These are phyloP conservation scores for Forbesichthys agassizii DNA, from an alignment of 2,113 vertebrate genomes.

Conservation along the genomic window DNA sequence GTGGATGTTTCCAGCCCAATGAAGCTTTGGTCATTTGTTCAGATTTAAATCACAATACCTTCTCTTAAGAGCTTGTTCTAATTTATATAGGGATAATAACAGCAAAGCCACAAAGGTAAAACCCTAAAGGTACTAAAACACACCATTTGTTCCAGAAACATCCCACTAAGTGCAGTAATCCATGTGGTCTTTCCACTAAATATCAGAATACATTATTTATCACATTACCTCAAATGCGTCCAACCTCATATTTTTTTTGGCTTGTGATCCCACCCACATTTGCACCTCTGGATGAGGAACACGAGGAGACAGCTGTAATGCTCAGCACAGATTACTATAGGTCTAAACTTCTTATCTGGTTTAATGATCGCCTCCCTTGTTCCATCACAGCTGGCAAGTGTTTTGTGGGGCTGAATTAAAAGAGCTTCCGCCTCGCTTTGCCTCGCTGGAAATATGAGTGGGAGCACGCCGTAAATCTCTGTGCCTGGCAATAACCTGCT, in stretches of 20 bases:
- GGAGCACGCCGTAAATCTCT: slow-evolving; percentile 53
- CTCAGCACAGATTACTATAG: slow-evolving; percentile 25
- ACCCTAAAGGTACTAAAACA: not conserved
- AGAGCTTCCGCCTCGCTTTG: slow-evolving; percentile 31
- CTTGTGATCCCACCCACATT: slow-evolving; percentile 32
- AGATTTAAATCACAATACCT: not conserved
- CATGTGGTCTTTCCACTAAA: slow-evolving; percentile 19
- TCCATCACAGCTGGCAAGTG: slow-evolving; percentile 48
- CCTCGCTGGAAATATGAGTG: slow-evolving; percentile 42
- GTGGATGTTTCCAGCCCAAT: not conserved
- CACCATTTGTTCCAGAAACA: not conserved
- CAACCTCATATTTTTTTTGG: slow-evolving; percentile 4
- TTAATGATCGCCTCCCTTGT: slow-evolving; percentile 35
- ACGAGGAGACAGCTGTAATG: slow-evolving; percentile 4
- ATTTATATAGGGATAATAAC: too few species aligned
- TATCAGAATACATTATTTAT: slow-evolving; percentile 10
- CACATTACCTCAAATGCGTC: slow-evolving; percentile 15
- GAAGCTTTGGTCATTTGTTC: not conserved
- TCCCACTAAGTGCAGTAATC: slow-evolving; percentile 14
- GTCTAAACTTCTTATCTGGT: slow-evolving; percentile 37
- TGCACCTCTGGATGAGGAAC: slow-evolving; percentile 14
- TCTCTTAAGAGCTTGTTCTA: not conserved
- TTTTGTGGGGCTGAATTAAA: slow-evolving; percentile 34
- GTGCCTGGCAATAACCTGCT: slow-evolving; percentile 28
- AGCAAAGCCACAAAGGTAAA: not conserved